Evolutionary conservation across 2,797 vertebrate species (phyloP), one percentile per base, ranked within the genome.

Genomic region (Chrysocyon brachyurus): DNA sequence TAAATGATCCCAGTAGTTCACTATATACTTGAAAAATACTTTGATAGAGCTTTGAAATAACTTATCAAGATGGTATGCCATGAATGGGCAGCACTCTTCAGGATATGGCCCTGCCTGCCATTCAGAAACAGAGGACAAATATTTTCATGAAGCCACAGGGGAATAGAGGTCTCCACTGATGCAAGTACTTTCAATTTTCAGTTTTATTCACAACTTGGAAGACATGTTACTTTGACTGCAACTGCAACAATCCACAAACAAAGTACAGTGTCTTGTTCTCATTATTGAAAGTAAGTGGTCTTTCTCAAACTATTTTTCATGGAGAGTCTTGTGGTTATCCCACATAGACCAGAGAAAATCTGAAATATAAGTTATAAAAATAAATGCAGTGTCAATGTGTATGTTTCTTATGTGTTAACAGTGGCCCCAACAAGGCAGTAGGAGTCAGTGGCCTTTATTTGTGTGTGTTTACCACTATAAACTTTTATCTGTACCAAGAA

Each of bases 41-140:
- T 90, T 82, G 7, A 56, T 56, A 59, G 36, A 94, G 33, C 12
- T 82, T 70, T 90, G 68, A 85, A 90, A 70, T 94, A 72, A 84
- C 56, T 88, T 15, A 85, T 64, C 56, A 68, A 73, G n/a, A 89
- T 92, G 12, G 82, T 90, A 87, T 59, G 16, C 21, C 31, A 79
- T 95, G 56, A 94, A 96, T 56, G 3, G 21, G 61, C 5, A 52
- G 9, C 12, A 85, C 14, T 84, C 68, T 90, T 86, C 6, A 91
- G 61, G 21, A 3, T 21, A 33, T 46, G 61, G 16, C 28, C 17
- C 19, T 77, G 9, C 31, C 49, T 88, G 5, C 64, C 59, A 79
- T 84, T 93, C 31, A 90, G 85, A 95, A 94, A 94, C 5, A 90
- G 26, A 64, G 2, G 17, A 83, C 8, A 96, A 26, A 57, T 92